A percentile compares a stretch with the other conserved stretches of the same genome.
phyloP scores from a whole-genome alignment of 37 sponge, comb jelly and placozoan genomes.

The Geodia barretti region DNA sequence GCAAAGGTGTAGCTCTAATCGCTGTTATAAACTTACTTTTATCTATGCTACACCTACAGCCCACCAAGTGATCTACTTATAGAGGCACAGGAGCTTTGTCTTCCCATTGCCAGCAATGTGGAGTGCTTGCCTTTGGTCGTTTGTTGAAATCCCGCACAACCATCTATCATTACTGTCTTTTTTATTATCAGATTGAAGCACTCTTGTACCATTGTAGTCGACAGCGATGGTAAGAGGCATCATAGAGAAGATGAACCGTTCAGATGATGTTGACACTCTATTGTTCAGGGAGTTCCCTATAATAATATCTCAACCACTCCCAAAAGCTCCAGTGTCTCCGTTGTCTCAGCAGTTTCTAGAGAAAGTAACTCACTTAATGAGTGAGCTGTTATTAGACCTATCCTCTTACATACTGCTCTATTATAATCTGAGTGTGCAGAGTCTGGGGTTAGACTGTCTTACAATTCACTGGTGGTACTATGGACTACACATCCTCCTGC shows the following conservation, averaged over 20 bases:
- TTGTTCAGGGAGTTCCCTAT: neutral
- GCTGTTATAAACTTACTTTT: neutral
- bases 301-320: neutral
- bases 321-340: neutral
- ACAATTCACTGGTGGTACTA: conserved; percentile 14
- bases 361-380: conserved; percentile 6
- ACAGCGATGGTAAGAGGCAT: neutral
- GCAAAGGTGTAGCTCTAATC: neutral
- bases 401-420: no score
- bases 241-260: neutral
- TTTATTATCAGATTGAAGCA: neutral
- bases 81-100: neutral
- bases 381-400: neutral
- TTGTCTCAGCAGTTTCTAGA: conserved; percentile 13
- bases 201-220: neutral
- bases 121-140: neutral
- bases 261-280: neutral
- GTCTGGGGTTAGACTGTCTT: conserved; percentile 1
- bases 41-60: neutral
- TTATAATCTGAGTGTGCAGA: no score
- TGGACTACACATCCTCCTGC: conserved; percentile 34
- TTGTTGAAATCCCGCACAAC: neutral
- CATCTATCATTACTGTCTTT: neutral
- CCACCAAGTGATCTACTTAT: neutral
- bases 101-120: neutral